Evolutionary conservation across 1,140 invertebrate genomes (phyloP), one percentile per base, ranked within the genome.

Genomic region (Geopemphigus sp.): DNA sequence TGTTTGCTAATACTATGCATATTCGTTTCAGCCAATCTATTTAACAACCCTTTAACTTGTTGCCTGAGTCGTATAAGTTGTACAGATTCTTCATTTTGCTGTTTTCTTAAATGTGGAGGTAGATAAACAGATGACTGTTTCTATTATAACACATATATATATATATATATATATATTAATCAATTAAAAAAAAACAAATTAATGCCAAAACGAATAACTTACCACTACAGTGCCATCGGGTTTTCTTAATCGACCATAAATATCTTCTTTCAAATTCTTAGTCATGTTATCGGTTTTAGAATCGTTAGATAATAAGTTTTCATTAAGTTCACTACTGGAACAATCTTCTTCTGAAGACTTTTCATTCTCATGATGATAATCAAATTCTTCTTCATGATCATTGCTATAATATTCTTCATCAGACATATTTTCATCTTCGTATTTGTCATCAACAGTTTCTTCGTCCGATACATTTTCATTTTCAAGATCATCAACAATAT

Each of bases 1-100:
- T 91, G 88, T 80, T 87, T 88, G 45, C 90, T 87, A 81, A 97
- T 95, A 83, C 89, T 90, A 83, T 94, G 91, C 84, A 98, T 92
- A 85, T 97, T 98, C 53, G 90, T 90, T 84, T 95, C 94, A 17
- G 95, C 92, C 50, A 97, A 86, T 84, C 95, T 91, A 87, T 98
- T 98, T 1, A 98, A 85, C 10, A 93, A 86, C 81, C 95, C 95
- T 86, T 97, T 97, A 61, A 97, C 86, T 85, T 94, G 91, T 84
- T 91, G 91, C 83, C 89, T 90, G 0, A 97, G 84, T 83, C 88
- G 88, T 8, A 87, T 85, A 19, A 92, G 82, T 83, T 92, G 86
- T 81, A 85, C 88, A 81, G 88, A 86, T 80, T 87, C 86, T 66
- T 86, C 86, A 84, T 89, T 88, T n/a, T 29, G 12, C 59, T 81